A percentile compares a stretch with the other conserved stretches of the same genome.
Conservation (phyloP, 2,888 invertebrate species). For the Drosophila limbata region DNA sequence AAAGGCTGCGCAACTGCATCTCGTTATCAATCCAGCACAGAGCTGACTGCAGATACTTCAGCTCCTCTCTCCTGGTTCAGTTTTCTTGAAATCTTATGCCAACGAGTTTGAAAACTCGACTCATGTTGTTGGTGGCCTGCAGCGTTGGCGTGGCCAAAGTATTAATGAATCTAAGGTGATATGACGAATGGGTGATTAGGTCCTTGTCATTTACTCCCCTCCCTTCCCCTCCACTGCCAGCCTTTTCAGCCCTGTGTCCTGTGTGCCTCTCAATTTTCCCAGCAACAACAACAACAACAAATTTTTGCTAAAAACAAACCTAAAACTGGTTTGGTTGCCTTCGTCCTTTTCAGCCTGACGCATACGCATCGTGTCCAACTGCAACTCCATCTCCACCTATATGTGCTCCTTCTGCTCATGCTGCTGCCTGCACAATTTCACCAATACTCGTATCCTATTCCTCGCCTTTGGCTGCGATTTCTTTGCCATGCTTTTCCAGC, state of each 20-base stretch:
- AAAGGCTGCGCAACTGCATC: slow-evolving; percentile 57
- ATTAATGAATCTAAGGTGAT: slow-evolving; percentile 80
- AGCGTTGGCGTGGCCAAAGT: slow-evolving; percentile 37
- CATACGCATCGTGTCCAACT: slow-evolving; percentile 11
- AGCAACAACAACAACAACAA: slow-evolving; percentile 11
- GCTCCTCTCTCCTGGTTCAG: neutral
- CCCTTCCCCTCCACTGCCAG: neutral
- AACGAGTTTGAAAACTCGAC: neutral
- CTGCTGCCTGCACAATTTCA: slow-evolving; percentile 48
- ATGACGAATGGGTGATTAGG: slow-evolving; percentile 81
- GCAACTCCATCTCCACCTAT: neutral
- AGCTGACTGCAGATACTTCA: neutral
- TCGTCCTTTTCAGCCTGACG: neutral
- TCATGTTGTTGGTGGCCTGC: slow-evolving; percentile 13
- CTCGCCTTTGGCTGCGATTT: slow-evolving; percentile 73
- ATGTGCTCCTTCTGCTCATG: neutral
- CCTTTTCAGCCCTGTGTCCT: neutral
- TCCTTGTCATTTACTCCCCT: slow-evolving; percentile 53
- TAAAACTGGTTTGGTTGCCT: slow-evolving; percentile 7
- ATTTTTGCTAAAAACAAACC: slow-evolving; percentile 30
- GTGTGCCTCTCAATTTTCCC: slow-evolving; percentile 44
- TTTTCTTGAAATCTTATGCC: slow-evolving; percentile 31
- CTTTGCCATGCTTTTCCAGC: slow-evolving; percentile 71
- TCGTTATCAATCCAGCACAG: slow-evolving; percentile 44
- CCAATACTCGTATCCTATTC: slow-evolving; percentile 51